Base-by-base conservation (phyloP, 2,888 invertebrate species). In the Cloeon dipterum region DNA sequence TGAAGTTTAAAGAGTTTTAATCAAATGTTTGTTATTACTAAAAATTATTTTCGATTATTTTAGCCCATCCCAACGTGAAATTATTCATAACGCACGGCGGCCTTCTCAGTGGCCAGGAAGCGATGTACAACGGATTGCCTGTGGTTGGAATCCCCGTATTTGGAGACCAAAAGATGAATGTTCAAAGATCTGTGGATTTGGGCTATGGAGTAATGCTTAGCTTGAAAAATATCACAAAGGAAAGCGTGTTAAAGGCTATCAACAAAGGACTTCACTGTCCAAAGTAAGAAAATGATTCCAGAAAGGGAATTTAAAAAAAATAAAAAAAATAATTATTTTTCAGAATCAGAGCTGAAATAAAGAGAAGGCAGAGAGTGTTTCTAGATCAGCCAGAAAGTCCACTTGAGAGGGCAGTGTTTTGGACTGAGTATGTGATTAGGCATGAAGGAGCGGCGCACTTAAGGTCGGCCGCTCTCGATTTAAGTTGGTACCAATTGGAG, bases 371-470 rank as follows among this genome's bases (percentile, higher is more conserved):
- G 36, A 55, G 58, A 32, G 56, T 62, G 41, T 70, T 65, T 50
- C 52, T 62, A 26, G 71, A 72, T 46, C 56, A 71, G 17, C 68
- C 66, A 0, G 49, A 62, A 47, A 57, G 59, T 14, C 65, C 72
- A 1, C 44, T 70, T 40, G 66, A 71, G 20, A 65, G 64, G 18
- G 67, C 67, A 0, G 53, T 69, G 2, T 71, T 66, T 52, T 72
- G 71, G 72, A 61, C 66, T 36, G 72, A 73, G 49, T 69, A 71
- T 44, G 64, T 70, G 0, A 51, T 67, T 5, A 59, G 67, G 23
- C 66, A 70, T 44, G 61, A 62, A 39, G 68, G 67, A 2, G 66
- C 66, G 1, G 43, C 50, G 2, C 63, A 66, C 40, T 42, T 67
- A 18, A 53, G 62, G 29, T 62, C 62, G n/a, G 59, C 62, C 2